Evolutionary conservation across 2,113 vertebrate species (phyloP).

Genomic region (Brienomyrus longianalis): DNA sequence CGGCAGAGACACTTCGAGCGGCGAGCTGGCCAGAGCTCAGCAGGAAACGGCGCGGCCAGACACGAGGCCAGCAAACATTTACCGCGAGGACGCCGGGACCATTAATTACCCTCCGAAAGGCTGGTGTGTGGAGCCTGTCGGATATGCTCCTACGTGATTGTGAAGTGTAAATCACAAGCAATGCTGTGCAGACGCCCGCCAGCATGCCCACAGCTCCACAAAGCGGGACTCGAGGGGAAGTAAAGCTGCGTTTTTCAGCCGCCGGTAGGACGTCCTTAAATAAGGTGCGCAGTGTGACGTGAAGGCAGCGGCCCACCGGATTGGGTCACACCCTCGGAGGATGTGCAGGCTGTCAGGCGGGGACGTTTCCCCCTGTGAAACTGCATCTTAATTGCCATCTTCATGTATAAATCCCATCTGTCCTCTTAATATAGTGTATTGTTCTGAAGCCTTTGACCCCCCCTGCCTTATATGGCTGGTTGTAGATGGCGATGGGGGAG

Average conservation of each 20-base stretch:
- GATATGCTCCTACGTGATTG: background rate
- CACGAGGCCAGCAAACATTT: background rate
- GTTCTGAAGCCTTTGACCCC: slow-evolving; percentile 32
- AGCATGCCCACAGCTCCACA: background rate
- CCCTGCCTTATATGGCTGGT: slow-evolving; percentile 5
- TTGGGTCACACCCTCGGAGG: too few relatives aligned
- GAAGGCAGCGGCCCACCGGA: background rate
- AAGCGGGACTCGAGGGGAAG: background rate
- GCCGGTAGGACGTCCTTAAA: background rate
- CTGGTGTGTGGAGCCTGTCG: background rate
- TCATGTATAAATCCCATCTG: slow-evolving; percentile 16
- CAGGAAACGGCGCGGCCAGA: background rate
- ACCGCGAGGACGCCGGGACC: background rate
- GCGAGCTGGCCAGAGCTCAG: background rate
- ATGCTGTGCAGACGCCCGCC: too few relatives aligned
- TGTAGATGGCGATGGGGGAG: slow-evolving; percentile 12
- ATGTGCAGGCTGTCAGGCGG: background rate
- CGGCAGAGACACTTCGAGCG: background rate
- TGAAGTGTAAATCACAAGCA: background rate
- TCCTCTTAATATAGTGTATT: slow-evolving; percentile 28
- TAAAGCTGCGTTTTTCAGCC: background rate
- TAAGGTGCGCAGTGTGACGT: background rate
- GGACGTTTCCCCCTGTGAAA: background rate
- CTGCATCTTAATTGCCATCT: slow-evolving; percentile 34
- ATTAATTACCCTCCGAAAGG: background rate